Conservation (phyloP, 2,888 invertebrate genomes). For the Byasa hedistus region DNA sequence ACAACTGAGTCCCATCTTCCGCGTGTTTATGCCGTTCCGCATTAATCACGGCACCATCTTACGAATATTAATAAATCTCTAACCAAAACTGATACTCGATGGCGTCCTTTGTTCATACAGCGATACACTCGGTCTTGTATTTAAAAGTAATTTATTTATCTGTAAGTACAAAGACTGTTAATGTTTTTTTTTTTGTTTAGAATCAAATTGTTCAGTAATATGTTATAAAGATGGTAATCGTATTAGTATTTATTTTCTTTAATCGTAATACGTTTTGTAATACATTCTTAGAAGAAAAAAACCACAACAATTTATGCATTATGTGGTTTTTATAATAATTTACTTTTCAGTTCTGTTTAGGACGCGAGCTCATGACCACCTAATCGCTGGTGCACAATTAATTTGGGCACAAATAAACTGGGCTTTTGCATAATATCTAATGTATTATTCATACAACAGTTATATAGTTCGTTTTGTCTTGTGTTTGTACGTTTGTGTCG, state of each 20-base stretch:
- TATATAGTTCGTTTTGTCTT: slow-evolving; percentile 55
- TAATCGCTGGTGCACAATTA: slow-evolving; percentile 53
- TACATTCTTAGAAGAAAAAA: neutral
- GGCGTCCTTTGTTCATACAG: slow-evolving; percentile 50
- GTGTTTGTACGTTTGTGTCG: slow-evolving; percentile 45
- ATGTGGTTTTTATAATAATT: neutral
- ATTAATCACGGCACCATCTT: slow-evolving; percentile 53
- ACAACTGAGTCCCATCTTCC: slow-evolving; percentile 61
- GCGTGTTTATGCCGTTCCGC: slow-evolving; percentile 69
- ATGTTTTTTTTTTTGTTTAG: neutral
- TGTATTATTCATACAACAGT: slow-evolving; percentile 61
- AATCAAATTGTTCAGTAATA: neutral
- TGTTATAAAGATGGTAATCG: neutral
- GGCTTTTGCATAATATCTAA: slow-evolving; percentile 57
- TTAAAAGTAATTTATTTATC: neutral
- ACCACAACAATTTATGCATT: neutral
- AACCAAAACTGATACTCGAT: slow-evolving; percentile 45
- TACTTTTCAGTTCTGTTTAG: neutral
- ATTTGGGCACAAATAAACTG: slow-evolving; percentile 42
- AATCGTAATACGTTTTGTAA: too few species aligned
- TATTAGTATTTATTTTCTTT: neutral
- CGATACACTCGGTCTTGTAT: neutral
- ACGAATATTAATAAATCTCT: slow-evolving; percentile 71
- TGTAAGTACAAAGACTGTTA: neutral
- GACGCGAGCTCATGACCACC: slow-evolving; percentile 66